Evolutionary conservation across 2,888 invertebrate genomes (phyloP).

Genomic region (Noctuana brunneofusca): DNA sequence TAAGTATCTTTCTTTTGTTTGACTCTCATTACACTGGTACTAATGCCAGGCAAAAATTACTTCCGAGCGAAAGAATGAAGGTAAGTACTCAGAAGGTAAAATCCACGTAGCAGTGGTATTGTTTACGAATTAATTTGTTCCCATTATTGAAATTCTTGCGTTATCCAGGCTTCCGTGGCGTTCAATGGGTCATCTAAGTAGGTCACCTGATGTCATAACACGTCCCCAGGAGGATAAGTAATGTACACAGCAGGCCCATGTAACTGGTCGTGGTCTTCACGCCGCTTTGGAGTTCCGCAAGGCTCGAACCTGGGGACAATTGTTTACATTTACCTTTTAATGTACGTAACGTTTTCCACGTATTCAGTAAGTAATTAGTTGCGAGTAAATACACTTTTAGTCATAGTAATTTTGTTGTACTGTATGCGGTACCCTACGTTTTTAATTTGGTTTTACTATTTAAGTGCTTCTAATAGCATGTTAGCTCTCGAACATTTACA

Average conservation of each 20-base stretch:
- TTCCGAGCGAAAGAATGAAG: conserved; percentile 23
- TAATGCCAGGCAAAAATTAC: conserved; percentile 14
- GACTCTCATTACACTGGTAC: conserved; percentile 14
- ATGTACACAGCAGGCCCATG: conserved; percentile 59
- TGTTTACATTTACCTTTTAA: not conserved
- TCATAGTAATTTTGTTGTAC: not conserved
- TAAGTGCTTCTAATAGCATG: too few species aligned
- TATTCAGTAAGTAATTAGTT: not conserved
- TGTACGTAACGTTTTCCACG: not conserved
- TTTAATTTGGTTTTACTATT: too few species aligned
- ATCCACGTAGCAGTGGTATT: conserved; percentile 34
- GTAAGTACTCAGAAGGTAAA: conserved; percentile 12
- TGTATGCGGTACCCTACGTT: not conserved
- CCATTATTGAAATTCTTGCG: conserved; percentile 48
- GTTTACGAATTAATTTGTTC: conserved; percentile 46
- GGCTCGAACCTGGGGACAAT: conserved; percentile 64
- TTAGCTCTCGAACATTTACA: too few species aligned
- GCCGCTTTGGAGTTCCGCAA: conserved; percentile 75
- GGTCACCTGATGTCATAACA: conserved; percentile 70
- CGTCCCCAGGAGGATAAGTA: conserved; percentile 56
- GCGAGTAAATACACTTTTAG: not conserved
- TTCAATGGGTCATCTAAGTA: conserved; percentile 42
- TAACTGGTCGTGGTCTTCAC: conserved; percentile 71
- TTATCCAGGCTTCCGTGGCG: conserved; percentile 43
- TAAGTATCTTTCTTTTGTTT: conserved; percentile 15